A percentile compares a stretch with the other conserved stretches of the same genome.
phyloP scores from a whole-genome alignment of 2,797 vertebrate species.

The Etheostoma nigrum region DNA sequence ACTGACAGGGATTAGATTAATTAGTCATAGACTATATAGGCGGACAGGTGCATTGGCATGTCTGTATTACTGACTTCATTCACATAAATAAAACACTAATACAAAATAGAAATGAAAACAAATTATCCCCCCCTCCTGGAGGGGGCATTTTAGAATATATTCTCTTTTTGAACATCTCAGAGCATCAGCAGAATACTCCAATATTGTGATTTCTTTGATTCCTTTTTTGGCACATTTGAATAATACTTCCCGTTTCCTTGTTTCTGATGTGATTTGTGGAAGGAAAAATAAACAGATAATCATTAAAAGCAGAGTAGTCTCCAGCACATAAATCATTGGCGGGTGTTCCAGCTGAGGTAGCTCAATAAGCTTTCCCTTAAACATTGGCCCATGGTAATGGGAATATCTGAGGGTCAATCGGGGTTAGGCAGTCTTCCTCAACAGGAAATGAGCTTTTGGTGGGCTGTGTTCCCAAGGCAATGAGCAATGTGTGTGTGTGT shows the following conservation, averaged over 20 bases:
- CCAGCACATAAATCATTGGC: conserved; percentile 79
- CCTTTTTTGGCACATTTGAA: conserved; percentile 64
- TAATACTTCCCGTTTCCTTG: conserved; percentile 69
- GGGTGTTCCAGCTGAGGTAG: conserved; percentile 82
- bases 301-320: conserved; percentile 78
- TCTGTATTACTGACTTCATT: conserved; percentile 41
- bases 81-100: conserved; percentile 41
- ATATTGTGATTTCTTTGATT: conserved; percentile 54
- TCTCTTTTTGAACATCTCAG: conserved; percentile 45
- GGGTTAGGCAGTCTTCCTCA: conserved; percentile 86
- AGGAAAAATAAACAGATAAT: conserved; percentile 78
- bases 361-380: conserved; percentile 85
- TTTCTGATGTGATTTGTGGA: conserved; percentile 76
- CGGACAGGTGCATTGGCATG: conserved; percentile 64
- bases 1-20: conserved; percentile 71
- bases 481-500: conserved; percentile 83
- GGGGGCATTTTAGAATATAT: conserved; percentile 47
- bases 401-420: conserved; percentile 87
- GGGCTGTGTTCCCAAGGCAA: conserved; percentile 89
- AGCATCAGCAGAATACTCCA: conserved; percentile 33
- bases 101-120: conserved; percentile 58
- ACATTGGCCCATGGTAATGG: conserved; percentile 87
- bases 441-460: conserved; percentile 91
- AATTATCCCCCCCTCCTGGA: conserved; percentile 27
- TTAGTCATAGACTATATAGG: conserved; percentile 65